Conservation (phyloP, 2,888 invertebrate genomes). For the Trichogramma dendrolimi region DNA sequence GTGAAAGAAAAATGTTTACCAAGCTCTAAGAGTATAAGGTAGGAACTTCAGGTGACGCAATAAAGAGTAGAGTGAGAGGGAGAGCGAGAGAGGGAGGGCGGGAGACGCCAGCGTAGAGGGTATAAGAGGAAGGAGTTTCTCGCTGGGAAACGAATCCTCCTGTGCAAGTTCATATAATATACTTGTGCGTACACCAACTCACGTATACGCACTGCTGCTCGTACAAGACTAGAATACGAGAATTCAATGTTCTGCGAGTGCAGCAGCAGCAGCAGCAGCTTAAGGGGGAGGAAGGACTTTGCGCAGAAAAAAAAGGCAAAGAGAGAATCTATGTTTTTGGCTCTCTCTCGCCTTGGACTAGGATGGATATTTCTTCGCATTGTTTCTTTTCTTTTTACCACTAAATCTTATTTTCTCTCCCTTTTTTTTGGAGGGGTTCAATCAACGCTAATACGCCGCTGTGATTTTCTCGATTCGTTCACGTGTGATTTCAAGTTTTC, state of each 20-base stretch:
- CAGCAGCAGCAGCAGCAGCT: background rate
- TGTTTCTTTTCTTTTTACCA: background rate
- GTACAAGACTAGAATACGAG: constrained; percentile 6
- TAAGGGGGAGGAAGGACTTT: no score
- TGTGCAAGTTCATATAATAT: constrained; percentile 4
- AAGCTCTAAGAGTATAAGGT: constrained; percentile 5
- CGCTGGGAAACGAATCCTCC: constrained; percentile 9
- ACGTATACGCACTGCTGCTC: no score
- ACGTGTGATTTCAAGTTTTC: no score
- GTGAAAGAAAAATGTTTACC: constrained; percentile 26
- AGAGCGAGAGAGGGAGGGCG: background rate
- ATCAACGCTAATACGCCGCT: no score
- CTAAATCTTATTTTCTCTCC: background rate
- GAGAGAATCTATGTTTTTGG: constrained; percentile 19
- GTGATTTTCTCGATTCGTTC: no score
- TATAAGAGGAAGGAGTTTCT: constrained; percentile 3
- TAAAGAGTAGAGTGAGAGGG: constrained; percentile 7
- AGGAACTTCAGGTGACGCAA: constrained; percentile 17
- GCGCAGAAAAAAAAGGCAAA: no score
- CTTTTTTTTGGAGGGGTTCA: background rate
- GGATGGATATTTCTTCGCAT: constrained; percentile 13
- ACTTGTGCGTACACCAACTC: background rate
- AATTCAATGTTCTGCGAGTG: constrained; percentile 15
- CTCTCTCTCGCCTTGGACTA: constrained; percentile 4
- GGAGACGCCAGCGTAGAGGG: no score